Conservation (phyloP, 2,113 vertebrate genomes). For the Arenaria interpres region DNA sequence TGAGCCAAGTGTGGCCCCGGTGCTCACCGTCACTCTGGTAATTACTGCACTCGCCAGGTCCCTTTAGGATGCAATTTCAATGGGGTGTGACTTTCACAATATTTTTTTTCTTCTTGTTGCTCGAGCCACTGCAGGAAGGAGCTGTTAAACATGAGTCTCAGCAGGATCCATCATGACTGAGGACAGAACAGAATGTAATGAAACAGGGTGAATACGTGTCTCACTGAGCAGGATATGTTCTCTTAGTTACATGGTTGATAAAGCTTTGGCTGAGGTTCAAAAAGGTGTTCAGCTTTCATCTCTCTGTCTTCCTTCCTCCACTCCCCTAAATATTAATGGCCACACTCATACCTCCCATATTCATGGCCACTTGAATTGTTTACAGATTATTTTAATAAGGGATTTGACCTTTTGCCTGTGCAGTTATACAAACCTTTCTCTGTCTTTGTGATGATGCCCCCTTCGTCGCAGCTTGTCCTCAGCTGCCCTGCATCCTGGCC, state of each 20-base stretch:
- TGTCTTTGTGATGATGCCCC: not conserved
- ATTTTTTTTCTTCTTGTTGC: slow-evolving; percentile 66
- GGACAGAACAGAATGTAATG: slow-evolving; percentile 62
- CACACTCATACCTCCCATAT: not conserved
- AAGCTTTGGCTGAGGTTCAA: slow-evolving; percentile 62
- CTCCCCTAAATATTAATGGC: slow-evolving; percentile 44
- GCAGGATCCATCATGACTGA: slow-evolving; percentile 69
- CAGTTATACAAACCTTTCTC: slow-evolving; percentile 18
- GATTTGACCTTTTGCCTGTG: slow-evolving; percentile 27
- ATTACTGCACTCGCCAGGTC: slow-evolving; percentile 24
- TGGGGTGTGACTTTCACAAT: slow-evolving; percentile 60
- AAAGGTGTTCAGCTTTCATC: slow-evolving; percentile 68
- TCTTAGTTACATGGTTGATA: slow-evolving; percentile 59
- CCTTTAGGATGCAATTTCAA: slow-evolving; percentile 63
- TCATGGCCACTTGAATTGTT: not conserved
- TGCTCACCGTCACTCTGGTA: slow-evolving; percentile 12
- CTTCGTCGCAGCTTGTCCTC: not conserved
- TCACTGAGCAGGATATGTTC: slow-evolving; percentile 58
- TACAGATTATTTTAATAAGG: slow-evolving; percentile 7
- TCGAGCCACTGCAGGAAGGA: slow-evolving; percentile 54
- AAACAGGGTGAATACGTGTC: slow-evolving; percentile 56
- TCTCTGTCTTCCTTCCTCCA: slow-evolving; percentile 55
- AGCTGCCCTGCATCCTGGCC: accelerated
- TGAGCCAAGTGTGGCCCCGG: slow-evolving; percentile 11
- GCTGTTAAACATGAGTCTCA: slow-evolving; percentile 66